Conservation (phyloP, 1,140 invertebrate species). For the Drosophila lini region DNA sequence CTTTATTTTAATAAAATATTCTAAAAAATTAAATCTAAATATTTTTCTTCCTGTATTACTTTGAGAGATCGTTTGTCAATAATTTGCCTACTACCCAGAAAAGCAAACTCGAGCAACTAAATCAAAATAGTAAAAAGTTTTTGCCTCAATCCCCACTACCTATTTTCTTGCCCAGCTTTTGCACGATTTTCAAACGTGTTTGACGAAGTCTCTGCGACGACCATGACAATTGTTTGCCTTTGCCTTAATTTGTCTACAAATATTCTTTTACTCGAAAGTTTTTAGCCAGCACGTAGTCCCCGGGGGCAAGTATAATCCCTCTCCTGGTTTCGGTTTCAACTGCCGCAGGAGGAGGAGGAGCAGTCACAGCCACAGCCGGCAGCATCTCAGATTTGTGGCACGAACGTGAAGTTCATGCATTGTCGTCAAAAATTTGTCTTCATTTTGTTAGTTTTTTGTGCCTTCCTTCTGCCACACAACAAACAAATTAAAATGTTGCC, state of each 20-base stretch:
- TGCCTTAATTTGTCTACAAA: constrained; percentile 81
- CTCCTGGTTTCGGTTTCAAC: constrained; percentile 54
- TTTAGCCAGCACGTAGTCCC: constrained; percentile 48
- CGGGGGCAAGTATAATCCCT: constrained; percentile 11
- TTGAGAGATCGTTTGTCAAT: constrained; percentile 66
- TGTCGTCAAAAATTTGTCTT: constrained; percentile 76
- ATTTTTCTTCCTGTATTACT: neutral
- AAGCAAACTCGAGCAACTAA: constrained; percentile 23
- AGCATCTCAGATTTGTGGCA: constrained; percentile 78
- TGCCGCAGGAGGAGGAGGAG: constrained; percentile 34
- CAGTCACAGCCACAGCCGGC: constrained; percentile 3
- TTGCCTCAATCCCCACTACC: neutral
- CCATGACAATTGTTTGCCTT: constrained; percentile 67
- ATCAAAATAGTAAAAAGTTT: constrained; percentile 43
- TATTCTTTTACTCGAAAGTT: constrained; percentile 57
- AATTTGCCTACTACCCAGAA: constrained; percentile 62
- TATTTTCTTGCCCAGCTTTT: constrained; percentile 11
- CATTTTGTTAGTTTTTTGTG: constrained; percentile 44
- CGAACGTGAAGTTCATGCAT: constrained; percentile 81
- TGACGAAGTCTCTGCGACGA: constrained; percentile 41
- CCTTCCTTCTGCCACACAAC: constrained; percentile 29
- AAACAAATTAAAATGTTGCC: constrained; percentile 79
- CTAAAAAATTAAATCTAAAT: no score
- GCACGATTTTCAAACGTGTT: constrained; percentile 80
- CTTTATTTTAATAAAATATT: no score